These are phyloP conservation scores for Triplophysa yarkandensis DNA, from an alignment of 2,797 vertebrate genomes.

Conservation along the genomic window DNA sequence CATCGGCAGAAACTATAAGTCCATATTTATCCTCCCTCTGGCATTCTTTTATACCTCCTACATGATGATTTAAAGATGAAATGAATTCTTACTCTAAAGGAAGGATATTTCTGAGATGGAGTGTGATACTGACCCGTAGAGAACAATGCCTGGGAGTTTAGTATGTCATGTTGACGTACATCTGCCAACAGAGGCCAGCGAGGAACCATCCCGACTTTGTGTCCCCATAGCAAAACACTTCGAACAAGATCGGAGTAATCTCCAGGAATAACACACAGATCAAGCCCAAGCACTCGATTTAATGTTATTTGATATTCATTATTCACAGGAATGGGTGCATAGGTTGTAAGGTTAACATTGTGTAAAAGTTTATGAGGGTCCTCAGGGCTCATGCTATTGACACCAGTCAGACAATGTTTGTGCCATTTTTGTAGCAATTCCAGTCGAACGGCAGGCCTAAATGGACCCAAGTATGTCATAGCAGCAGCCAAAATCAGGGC, in stretches of 20 bases:
- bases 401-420: slow-evolving; percentile 70
- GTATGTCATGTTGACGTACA: slow-evolving; percentile 65
- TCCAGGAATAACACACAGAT: slow-evolving; percentile 56
- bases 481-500: slow-evolving; percentile 78
- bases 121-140: slow-evolving; percentile 46
- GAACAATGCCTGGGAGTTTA: slow-evolving; percentile 47
- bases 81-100: slow-evolving; percentile 16
- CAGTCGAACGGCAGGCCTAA: slow-evolving; percentile 68
- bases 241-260: slow-evolving; percentile 62
- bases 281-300: slow-evolving; percentile 59
- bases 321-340: slow-evolving; percentile 65
- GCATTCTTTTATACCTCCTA: slow-evolving; percentile 48
- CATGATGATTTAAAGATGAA: slow-evolving; percentile 24
- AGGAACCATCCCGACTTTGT: slow-evolving; percentile 51
- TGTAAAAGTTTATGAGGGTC: slow-evolving; percentile 68
- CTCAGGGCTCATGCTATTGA: slow-evolving; percentile 65
- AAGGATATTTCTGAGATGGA: not conserved
- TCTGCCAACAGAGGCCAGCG: slow-evolving; percentile 78
- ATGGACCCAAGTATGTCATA: slow-evolving; percentile 80
- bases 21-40: slow-evolving; percentile 59
- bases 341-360: slow-evolving; percentile 25
- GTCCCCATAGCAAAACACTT: slow-evolving; percentile 73
- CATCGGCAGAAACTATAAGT: slow-evolving; percentile 71
- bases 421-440: slow-evolving; percentile 82
- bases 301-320: slow-evolving; percentile 65